Percentiles rank a stretch among this genome's conserved stretches.
Conservation (phyloP, 2,888 invertebrate genomes). For the Drosophila silvestris region DNA sequence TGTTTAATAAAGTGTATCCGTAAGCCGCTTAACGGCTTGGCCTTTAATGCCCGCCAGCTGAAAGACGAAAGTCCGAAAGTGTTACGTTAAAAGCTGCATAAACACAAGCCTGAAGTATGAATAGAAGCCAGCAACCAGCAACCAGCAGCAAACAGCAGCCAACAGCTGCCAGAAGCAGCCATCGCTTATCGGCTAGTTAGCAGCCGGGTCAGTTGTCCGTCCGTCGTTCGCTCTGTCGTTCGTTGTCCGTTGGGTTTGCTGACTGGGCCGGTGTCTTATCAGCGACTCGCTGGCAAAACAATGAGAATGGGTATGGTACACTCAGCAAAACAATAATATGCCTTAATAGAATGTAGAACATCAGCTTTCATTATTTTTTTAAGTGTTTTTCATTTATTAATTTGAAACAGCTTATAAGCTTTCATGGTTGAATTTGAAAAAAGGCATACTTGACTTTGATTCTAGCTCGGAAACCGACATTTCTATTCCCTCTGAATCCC, state of each 20-base stretch:
- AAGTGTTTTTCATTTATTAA: background rate
- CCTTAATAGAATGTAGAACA: background rate
- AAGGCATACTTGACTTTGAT: background rate
- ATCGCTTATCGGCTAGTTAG: conserved; percentile 53
- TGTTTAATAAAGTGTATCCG: conserved; percentile 62
- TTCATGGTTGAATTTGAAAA: background rate
- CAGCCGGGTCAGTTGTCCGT: conserved; percentile 50
- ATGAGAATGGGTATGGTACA: conserved; percentile 13
- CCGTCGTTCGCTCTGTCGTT: conserved; percentile 1
- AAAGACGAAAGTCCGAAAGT: conserved; percentile 51
- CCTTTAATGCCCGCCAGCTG: conserved; percentile 41
- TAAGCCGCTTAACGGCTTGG: conserved; percentile 72
- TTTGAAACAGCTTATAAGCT: background rate
- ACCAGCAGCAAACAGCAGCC: background rate
- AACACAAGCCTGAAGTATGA: conserved; percentile 67
- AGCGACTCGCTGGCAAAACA: conserved; percentile 43
- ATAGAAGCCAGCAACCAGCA: conserved; percentile 15
- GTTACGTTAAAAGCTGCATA: conserved; percentile 72
- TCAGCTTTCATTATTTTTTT: background rate
- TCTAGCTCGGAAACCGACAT: background rate
- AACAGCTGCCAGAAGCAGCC: conserved; percentile 8
- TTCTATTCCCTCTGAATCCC: background rate
- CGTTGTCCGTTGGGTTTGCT: conserved; percentile 30
- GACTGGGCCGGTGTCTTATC: conserved; percentile 52
- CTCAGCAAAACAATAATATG: background rate